These are phyloP conservation scores for Serripes groenlandicus DNA, from an alignment of 2,888 invertebrate genomes.

Conservation along the genomic window DNA sequence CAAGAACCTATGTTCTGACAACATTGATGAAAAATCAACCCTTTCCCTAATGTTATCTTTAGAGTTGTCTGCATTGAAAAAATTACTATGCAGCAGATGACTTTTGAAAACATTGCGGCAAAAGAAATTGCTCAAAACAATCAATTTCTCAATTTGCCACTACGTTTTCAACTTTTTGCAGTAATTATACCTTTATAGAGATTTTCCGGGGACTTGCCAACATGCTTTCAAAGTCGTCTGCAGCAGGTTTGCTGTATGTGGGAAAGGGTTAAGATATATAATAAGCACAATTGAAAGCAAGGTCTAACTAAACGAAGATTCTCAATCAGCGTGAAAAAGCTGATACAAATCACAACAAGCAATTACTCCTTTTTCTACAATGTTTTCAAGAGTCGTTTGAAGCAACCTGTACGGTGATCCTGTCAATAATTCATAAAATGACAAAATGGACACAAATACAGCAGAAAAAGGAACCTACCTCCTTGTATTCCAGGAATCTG, in stretches of 20 bases:
- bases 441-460: too few relatives aligned
- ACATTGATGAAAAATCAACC: not conserved
- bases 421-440: too few relatives aligned
- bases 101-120: not conserved
- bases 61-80: not conserved
- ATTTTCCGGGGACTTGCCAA: not conserved
- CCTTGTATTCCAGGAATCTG: slow-evolving; percentile 95
- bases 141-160: slow-evolving; percentile 1
- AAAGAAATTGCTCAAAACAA: slow-evolving; percentile 3
- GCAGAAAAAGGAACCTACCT: too few relatives aligned
- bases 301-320: too few relatives aligned
- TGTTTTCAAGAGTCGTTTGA: too few relatives aligned
- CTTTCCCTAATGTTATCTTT: not conserved
- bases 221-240: not conserved
- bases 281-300: not conserved
- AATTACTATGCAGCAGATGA: not conserved
- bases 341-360: too few relatives aligned
- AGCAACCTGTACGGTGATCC: too few relatives aligned
- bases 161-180: not conserved
- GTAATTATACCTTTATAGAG: too few relatives aligned
- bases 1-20: too few relatives aligned
- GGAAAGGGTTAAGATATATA: not conserved
- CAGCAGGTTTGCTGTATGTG: not conserved
- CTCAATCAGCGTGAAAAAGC: too few relatives aligned
- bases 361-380: too few relatives aligned